phyloP scores from a whole-genome alignment of 1,140 invertebrate species.

The Drosophila sturtevanti region DNA sequence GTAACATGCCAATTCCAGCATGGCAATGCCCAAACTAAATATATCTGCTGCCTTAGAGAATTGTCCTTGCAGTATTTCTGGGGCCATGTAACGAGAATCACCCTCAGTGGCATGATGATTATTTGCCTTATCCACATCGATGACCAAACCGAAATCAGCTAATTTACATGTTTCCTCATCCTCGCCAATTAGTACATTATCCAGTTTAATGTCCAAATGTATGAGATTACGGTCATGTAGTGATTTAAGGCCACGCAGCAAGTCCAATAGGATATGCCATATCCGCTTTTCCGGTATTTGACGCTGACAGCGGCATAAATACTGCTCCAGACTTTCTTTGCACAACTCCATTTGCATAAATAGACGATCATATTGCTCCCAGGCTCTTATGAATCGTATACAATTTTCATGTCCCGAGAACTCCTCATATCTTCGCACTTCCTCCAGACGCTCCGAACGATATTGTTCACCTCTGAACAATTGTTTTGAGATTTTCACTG shows the following conservation, averaged over 20 bases:
- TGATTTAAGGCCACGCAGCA: slow-evolving; percentile 85
- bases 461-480: slow-evolving; percentile 86
- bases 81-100: slow-evolving; percentile 90
- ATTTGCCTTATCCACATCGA: slow-evolving; percentile 85
- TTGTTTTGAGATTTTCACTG: slow-evolving; percentile 87
- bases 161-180: slow-evolving; percentile 87
- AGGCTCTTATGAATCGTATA: slow-evolving; percentile 87
- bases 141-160: slow-evolving; percentile 90
- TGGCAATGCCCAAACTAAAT: slow-evolving; percentile 89
- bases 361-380: slow-evolving; percentile 89
- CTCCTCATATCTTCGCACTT: slow-evolving; percentile 88
- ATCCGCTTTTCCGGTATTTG: slow-evolving; percentile 83
- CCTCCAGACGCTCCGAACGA: slow-evolving; percentile 86
- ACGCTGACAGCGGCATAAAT: slow-evolving; percentile 75
- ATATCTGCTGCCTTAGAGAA: slow-evolving; percentile 86
- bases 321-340: slow-evolving; percentile 83
- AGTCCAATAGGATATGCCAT: slow-evolving; percentile 78
- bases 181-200: slow-evolving; percentile 88
- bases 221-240: slow-evolving; percentile 87
- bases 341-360: slow-evolving; percentile 91
- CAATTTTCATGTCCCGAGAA: slow-evolving; percentile 88
- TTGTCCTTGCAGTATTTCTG: slow-evolving; percentile 87
- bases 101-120: slow-evolving; percentile 86
- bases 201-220: slow-evolving; percentile 91
- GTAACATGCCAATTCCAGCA: slow-evolving; percentile 89